A percentile compares a stretch with the other conserved stretches of the same genome.
Conservation (phyloP, 1,140 invertebrate genomes). For the Hesperophylax magnus region DNA sequence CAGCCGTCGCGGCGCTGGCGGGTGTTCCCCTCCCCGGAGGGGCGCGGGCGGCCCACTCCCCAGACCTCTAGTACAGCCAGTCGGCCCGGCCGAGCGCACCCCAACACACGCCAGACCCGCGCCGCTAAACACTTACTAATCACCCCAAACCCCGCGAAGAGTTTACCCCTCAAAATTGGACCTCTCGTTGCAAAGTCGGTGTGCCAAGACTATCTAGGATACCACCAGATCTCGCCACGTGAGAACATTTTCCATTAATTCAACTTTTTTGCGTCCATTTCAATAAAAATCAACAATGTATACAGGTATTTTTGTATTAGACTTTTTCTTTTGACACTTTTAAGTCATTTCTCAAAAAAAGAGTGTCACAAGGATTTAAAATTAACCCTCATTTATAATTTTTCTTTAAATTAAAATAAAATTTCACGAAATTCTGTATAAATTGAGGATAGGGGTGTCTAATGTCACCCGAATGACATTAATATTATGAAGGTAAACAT, state of each 20-base stretch:
- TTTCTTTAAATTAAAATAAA: not conserved
- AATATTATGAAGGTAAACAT: not conserved
- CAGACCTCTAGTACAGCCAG: not conserved
- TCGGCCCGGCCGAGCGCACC: constrained; percentile 27
- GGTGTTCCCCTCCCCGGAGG: not conserved
- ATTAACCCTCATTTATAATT: not conserved
- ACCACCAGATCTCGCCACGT: not conserved
- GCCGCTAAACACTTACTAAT: not conserved
- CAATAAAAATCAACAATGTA: not conserved
- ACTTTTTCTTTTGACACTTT: not conserved
- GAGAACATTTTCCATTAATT: not conserved
- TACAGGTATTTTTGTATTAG: too few species aligned
- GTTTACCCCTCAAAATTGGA: not conserved
- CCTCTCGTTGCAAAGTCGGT: not conserved
- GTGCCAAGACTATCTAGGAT: not conserved
- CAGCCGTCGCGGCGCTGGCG: constrained; percentile 1
- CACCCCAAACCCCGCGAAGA: not conserved
- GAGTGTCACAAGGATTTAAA: not conserved
- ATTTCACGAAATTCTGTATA: not conserved
- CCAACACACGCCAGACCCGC: not conserved
- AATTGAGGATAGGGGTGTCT: not conserved
- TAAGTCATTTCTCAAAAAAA: not conserved
- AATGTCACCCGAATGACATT: constrained; percentile 8
- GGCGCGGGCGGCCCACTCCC: not conserved
- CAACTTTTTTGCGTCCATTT: too few species aligned